Percentiles rank a stretch among this genome's conserved stretches.
Evolutionary conservation across 2,113 vertebrate species (phyloP).

Genomic region (Heterochromis multidens): DNA sequence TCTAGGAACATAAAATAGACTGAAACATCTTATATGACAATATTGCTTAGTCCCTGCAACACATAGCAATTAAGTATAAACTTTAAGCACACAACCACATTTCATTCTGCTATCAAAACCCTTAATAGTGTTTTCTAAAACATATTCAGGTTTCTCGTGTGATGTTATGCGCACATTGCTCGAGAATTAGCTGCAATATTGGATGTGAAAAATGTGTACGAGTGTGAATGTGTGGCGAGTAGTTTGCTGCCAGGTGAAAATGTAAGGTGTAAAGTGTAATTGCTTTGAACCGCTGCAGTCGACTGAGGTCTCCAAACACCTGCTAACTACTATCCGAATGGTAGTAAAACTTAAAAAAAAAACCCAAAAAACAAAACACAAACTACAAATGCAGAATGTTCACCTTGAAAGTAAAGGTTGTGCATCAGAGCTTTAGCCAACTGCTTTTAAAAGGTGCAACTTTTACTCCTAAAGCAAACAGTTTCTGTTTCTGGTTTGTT

Average conservation of each 20-base stretch:
- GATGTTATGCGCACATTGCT: too few species aligned
- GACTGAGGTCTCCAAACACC: too few species aligned
- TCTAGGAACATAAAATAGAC: neutral
- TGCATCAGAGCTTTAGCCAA: neutral
- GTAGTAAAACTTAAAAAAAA: too few species aligned
- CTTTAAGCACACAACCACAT: neutral
- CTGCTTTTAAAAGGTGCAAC: neutral
- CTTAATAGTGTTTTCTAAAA: neutral
- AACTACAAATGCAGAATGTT: too few species aligned
- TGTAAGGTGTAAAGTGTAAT: too few species aligned
- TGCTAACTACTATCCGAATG: too few species aligned
- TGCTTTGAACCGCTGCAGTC: too few species aligned
- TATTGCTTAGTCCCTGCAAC: neutral
- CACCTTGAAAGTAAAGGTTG: neutral
- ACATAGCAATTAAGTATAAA: neutral
- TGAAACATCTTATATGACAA: neutral
- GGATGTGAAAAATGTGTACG: neutral
- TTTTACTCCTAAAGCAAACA: too few species aligned
- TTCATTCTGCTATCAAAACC: neutral
- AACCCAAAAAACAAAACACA: too few species aligned
- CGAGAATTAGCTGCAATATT: neutral
- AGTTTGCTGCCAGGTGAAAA: neutral
- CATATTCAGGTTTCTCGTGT: too few species aligned
- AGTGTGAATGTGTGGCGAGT: too few species aligned
- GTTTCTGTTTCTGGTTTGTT: neutral